Base-by-base conservation (phyloP, 2,888 invertebrate genomes). In the Drosophila nigritarsus region DNA sequence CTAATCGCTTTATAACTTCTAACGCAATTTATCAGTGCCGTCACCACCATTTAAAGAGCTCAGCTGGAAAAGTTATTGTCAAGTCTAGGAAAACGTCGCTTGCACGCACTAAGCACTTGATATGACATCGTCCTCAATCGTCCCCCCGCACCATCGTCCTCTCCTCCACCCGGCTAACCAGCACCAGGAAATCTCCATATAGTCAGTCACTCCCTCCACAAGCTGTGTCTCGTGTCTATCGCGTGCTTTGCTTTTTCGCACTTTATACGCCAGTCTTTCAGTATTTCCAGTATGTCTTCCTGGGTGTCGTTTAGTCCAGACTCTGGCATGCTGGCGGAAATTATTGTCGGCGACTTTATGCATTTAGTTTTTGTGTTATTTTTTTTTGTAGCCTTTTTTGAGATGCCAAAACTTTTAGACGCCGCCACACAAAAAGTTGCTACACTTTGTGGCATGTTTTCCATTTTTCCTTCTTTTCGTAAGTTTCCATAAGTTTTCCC, bases 1-100 rank as follows among this genome's bases (percentile, higher is more conserved):
- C 85, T 86, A 89, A 86, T 89, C 85, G 89, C 80, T 86, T 86
- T 89, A 89, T 89, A 87, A 89, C 85, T 86, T 86, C 78, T 75
- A 87, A 87, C 82, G 73, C 87, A 89, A 85, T 85, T 85, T 89
- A 85, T 87, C 84, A 75, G 71, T 50, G 56, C 58, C 53, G 24
- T 29, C 48, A 55, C 58, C 65, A 18, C 27, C 50, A 59, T 45
- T 24, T 32, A 38, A 64, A 64, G 62, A 70, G 78, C 68, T 80
- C 78, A 86, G 73, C 50, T 48, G 62, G 65, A 66, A 73, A 89
- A 87, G 84, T 86, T 87, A 87, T 89, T 86, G 89, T 86, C 59
- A 77, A 81, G 67, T 68, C 82, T 74, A 67, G 40, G 65, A 65
- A 69, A 75, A 63, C 27, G 68, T 62, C 59, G 69, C 67, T 49